phyloP scores from a whole-genome alignment of 2,888 invertebrate species.

The Platerodrilus igneus region DNA sequence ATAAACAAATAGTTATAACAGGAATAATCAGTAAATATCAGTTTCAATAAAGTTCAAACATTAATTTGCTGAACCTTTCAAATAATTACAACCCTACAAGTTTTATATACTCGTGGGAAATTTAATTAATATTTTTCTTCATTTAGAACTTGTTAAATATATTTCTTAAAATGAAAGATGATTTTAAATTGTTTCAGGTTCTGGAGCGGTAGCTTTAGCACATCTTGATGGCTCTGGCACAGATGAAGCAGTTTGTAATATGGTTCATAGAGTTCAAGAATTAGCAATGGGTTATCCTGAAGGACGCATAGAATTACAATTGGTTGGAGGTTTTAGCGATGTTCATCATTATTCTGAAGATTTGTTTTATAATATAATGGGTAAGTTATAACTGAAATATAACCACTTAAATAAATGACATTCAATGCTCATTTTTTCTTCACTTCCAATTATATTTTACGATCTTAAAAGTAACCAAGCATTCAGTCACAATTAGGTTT shows the following conservation, averaged over 20 bases:
- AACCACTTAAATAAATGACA: background rate
- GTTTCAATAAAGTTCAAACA: too few relatives aligned
- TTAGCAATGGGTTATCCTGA: slow-evolving; percentile 81
- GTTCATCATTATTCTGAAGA: slow-evolving; percentile 82
- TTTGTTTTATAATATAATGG: slow-evolving; percentile 82
- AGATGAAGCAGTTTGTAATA: slow-evolving; percentile 75
- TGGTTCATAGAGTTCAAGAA: slow-evolving; percentile 83
- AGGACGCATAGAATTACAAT: slow-evolving; percentile 82
- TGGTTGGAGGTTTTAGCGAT: slow-evolving; percentile 89
- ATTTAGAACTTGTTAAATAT: too few relatives aligned
- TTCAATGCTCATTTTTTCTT: slow-evolving; percentile 4
- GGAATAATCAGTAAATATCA: too few relatives aligned
- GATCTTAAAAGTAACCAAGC: too few relatives aligned
- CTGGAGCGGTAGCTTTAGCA: slow-evolving; percentile 81
- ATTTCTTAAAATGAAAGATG: too few relatives aligned
- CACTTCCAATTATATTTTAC: too few relatives aligned
- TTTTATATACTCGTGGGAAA: too few relatives aligned
- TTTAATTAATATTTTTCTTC: too few relatives aligned
- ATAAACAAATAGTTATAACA: too few relatives aligned
- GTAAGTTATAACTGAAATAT: slow-evolving; percentile 56
- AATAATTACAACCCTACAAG: too few relatives aligned
- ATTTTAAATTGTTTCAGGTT: slow-evolving; percentile 59
- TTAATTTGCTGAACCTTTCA: too few relatives aligned
- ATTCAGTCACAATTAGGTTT: too few relatives aligned
- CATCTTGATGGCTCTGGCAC: slow-evolving; percentile 82